Conservation (phyloP, 2,113 vertebrate genomes). For the Pterocles gutturalis region DNA sequence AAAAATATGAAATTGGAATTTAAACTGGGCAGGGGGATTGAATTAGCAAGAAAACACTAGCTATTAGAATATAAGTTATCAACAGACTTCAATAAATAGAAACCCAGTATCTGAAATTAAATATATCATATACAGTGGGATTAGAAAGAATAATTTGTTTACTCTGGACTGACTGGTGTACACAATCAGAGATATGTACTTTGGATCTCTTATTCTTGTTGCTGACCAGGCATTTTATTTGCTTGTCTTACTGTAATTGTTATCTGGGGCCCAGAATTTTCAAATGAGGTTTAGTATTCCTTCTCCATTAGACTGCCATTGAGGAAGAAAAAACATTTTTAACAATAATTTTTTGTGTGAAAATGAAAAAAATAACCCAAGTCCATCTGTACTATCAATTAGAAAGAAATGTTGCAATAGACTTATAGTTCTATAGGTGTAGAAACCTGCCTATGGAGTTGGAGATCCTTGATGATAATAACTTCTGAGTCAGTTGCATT, state of each 20-base stretch:
- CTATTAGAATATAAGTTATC: background rate
- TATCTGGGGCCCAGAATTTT: background rate
- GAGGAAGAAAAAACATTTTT: background rate
- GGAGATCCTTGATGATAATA: background rate
- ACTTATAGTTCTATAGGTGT: background rate
- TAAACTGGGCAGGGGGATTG: background rate
- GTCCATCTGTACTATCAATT: background rate
- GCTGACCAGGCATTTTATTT: background rate
- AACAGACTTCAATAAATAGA: background rate
- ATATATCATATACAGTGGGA: background rate
- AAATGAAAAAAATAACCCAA: background rate
- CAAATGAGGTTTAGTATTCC: background rate
- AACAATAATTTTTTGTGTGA: background rate
- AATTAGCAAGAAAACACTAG: background rate
- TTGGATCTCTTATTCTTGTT: background rate
- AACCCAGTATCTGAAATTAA: background rate
- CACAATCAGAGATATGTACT: background rate
- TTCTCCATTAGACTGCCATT: background rate
- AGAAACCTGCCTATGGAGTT: background rate
- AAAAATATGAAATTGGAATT: background rate
- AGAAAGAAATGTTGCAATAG: background rate
- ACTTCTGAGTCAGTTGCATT: background rate
- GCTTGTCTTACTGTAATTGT: background rate
- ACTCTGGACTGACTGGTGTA: background rate
- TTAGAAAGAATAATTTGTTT: background rate